Conservation (phyloP, 2,888 invertebrate genomes). For the Tanytarsus gracilentus region DNA sequence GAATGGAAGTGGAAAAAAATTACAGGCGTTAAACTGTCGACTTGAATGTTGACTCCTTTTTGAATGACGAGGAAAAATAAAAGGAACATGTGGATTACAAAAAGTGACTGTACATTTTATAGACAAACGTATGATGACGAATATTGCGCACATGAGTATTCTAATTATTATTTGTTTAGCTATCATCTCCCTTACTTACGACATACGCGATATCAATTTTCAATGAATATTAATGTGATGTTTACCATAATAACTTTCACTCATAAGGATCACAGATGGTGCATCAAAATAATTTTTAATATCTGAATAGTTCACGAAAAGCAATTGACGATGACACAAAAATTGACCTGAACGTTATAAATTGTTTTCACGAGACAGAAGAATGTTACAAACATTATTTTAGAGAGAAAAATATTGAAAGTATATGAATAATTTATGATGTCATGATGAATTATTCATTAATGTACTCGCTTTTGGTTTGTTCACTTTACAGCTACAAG, state of each 20-base stretch:
- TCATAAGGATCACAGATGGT: not conserved
- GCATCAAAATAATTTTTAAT: not conserved
- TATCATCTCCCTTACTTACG: not conserved
- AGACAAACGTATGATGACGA: too few species aligned
- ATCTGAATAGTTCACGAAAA: not conserved
- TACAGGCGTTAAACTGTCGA: constrained; percentile 17
- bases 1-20: constrained; percentile 5
- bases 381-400: not conserved
- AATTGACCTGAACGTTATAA: constrained; percentile 9
- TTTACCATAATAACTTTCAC: not conserved
- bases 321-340: constrained; percentile 3
- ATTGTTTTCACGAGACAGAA: constrained; percentile 10
- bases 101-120: too few species aligned
- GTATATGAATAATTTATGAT: not conserved
- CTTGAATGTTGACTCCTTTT: not conserved
- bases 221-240: constrained; percentile 4
- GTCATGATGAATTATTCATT: not conserved
- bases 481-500: too few species aligned
- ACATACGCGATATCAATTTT: not conserved
- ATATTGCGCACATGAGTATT: too few species aligned
- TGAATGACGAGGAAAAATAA: not conserved
- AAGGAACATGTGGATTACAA: not conserved
- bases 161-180: too few species aligned
- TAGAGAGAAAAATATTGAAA: not conserved
- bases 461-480: not conserved